Evolutionary conservation across 2,888 invertebrate species (phyloP).

Genomic region (Eristalis arbustorum): DNA sequence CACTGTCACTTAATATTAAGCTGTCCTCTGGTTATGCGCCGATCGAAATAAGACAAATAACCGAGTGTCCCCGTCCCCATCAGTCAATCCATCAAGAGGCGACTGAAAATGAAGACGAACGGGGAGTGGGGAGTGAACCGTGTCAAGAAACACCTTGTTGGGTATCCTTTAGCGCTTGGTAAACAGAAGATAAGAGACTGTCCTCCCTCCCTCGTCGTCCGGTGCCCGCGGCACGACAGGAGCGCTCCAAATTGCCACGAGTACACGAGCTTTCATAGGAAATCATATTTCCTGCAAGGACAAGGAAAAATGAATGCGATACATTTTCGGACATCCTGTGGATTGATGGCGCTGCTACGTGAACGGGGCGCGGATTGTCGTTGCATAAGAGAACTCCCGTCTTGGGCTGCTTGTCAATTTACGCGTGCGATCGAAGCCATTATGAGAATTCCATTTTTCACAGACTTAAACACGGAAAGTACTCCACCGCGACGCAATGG

Average conservation of each 20-base stretch:
- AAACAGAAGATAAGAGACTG: conserved; percentile 14
- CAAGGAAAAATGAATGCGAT: conserved; percentile 50
- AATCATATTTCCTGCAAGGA: conserved; percentile 32
- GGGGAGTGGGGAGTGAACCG: neutral
- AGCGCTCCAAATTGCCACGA: conserved; percentile 2
- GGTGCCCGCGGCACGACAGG: neutral
- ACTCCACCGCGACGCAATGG: neutral
- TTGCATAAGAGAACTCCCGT: no score
- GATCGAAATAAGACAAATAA: conserved; percentile 29
- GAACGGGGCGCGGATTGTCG: conserved; percentile 6
- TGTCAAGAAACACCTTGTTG: neutral
- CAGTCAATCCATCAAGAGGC: neutral
- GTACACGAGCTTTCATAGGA: conserved; percentile 3
- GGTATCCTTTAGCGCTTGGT: conserved; percentile 24
- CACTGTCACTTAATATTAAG: conserved; percentile 31
- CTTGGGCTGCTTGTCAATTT: neutral
- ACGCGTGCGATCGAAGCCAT: conserved; percentile 21
- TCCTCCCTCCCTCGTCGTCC: neutral
- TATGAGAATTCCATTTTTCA: conserved; percentile 20
- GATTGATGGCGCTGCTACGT: conserved; percentile 37
- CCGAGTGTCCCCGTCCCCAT: neutral
- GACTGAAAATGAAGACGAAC: neutral
- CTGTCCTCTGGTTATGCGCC: conserved; percentile 15
- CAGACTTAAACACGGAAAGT: conserved; percentile 14
- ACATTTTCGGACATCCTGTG: conserved; percentile 49